These are phyloP conservation scores for Pardosa pseudoannulata DNA, from an alignment of 2,888 invertebrate species.

Conservation along the genomic window DNA sequence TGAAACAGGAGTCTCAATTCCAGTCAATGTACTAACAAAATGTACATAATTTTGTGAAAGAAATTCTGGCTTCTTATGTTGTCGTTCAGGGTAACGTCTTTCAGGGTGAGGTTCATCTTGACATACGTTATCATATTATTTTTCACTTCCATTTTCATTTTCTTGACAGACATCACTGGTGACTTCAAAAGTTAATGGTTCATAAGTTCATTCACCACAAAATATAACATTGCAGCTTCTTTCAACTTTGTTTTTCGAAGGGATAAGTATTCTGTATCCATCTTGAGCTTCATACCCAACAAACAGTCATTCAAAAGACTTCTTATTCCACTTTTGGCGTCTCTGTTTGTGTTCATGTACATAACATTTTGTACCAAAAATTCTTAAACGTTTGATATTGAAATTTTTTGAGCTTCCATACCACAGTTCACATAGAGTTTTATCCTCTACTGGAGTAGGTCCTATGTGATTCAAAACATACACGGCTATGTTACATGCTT, in stretches of 20 bases:
- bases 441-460: slow-evolving; percentile 22
- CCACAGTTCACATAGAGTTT: slow-evolving; percentile 73
- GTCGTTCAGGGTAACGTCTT: neutral
- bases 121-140: neutral
- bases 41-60: neutral
- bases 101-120: neutral
- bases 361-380: too few species aligned
- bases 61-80: neutral
- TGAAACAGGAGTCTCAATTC: neutral
- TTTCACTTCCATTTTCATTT: slow-evolving; percentile 22
- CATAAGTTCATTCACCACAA: slow-evolving; percentile 26
- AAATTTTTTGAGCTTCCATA: slow-evolving; percentile 17
- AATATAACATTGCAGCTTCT: slow-evolving; percentile 46
- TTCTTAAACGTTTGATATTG: too few species aligned
- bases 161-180: slow-evolving; percentile 16
- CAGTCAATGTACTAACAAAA: neutral
- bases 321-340: too few species aligned
- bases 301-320: too few species aligned
- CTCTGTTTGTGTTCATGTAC: too few species aligned
- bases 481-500: slow-evolving; percentile 15
- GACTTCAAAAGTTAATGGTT: slow-evolving; percentile 54
- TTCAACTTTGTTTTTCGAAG: slow-evolving; percentile 69
- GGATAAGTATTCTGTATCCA: slow-evolving; percentile 60
- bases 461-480: slow-evolving; percentile 72
- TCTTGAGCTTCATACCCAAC: too few species aligned